phyloP scores from a whole-genome alignment of 2,888 invertebrate genomes.

The Sisyra terminalis region DNA sequence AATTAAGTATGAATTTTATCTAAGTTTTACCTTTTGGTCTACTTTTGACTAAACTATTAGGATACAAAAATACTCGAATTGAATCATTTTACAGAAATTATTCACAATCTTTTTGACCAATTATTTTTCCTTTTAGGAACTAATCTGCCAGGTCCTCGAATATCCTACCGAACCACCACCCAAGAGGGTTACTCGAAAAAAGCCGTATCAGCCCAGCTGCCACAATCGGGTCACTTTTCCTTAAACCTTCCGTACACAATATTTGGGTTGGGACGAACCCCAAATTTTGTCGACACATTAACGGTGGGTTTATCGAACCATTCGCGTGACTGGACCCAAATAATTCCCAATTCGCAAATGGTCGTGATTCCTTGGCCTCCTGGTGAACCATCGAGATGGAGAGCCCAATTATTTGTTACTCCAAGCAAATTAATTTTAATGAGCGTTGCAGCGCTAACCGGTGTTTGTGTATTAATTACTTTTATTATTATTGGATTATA shows the following conservation, averaged over 20 bases:
- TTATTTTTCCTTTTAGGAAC: conserved; percentile 47
- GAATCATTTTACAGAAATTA: no score
- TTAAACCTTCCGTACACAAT: conserved; percentile 90
- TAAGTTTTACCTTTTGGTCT: no score
- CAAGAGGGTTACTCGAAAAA: conserved; percentile 67
- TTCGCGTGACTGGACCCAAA: conserved; percentile 67
- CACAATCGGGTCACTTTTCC: conserved; percentile 83
- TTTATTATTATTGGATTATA: conserved; percentile 74
- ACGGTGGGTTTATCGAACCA: conserved; percentile 61
- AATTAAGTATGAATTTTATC: no score
- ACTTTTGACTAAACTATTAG: no score
- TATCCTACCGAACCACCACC: conserved; percentile 76
- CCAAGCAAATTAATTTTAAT: conserved; percentile 86
- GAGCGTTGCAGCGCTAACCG: conserved; percentile 76
- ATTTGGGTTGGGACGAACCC: conserved; percentile 94
- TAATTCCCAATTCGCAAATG: conserved; percentile 96
- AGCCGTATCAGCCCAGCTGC: conserved; percentile 73
- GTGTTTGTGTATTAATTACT: conserved; percentile 70
- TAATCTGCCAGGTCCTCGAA: conserved; percentile 80
- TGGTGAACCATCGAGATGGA: conserved; percentile 64
- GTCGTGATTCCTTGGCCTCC: conserved; percentile 83
- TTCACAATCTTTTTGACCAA: no score
- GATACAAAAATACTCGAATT: no score
- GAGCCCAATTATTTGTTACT: conserved; percentile 82
- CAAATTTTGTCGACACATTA: conserved; percentile 89